Percentiles rank a stretch among this genome's conserved stretches.
Evolutionary conservation across 2,888 invertebrate genomes (phyloP).

Genomic region (Drosophila kuntzei): DNA sequence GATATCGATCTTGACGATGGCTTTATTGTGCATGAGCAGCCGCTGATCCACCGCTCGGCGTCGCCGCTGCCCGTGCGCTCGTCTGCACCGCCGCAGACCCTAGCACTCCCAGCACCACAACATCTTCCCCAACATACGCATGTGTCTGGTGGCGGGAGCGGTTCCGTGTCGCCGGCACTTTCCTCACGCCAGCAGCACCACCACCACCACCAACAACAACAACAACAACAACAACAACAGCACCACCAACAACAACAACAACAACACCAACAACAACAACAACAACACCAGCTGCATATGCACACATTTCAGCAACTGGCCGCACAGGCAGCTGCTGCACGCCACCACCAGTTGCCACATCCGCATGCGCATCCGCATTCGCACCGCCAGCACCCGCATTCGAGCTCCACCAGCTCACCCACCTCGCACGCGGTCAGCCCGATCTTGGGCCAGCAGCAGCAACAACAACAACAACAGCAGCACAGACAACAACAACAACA

Average conservation of each 20-base stretch:
- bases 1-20: conserved; percentile 74
- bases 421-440: conserved; percentile 83
- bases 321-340: conserved; percentile 78
- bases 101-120: conserved; percentile 79
- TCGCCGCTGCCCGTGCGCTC: conserved; percentile 83
- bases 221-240: conserved; percentile 62
- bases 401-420: conserved; percentile 82
- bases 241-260: conserved; percentile 71
- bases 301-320: conserved; percentile 80
- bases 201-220: conserved; percentile 66
- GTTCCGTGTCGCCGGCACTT: conserved; percentile 82
- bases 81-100: conserved; percentile 84
- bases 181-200: conserved; percentile 84
- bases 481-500: conserved; percentile 45
- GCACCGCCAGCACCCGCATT: conserved; percentile 73
- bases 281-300: conserved; percentile 77
- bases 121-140: conserved; percentile 69
- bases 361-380: conserved; percentile 73
- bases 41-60: conserved; percentile 83
- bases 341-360: conserved; percentile 77
- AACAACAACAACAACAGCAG: conserved; percentile 41
- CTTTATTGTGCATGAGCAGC: conserved; percentile 83
- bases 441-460: conserved; percentile 68
- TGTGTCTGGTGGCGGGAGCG: conserved; percentile 77
- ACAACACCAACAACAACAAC: conserved; percentile 74